Base-by-base conservation (phyloP, 2,113 vertebrate genomes). In the Leptocoma aspasia region DNA sequence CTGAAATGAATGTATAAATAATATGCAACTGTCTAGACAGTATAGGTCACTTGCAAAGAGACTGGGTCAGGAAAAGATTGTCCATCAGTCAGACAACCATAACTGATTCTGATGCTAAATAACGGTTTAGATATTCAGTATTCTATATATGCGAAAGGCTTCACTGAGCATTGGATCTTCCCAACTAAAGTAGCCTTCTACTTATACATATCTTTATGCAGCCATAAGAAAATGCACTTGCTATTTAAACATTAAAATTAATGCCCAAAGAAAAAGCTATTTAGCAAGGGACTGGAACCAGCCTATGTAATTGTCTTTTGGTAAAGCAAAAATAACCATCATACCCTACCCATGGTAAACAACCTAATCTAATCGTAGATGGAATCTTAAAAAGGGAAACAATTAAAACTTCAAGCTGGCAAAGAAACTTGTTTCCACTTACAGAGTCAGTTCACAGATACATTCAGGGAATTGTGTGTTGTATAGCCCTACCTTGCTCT, bases 41-140 rank as follows among this genome's bases (percentile, higher is more conserved):
- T 98, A 98, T 98, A 99, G 99, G 99, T 99, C 99, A 98, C 98
- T 98, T 98, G 98, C 98, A 98, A 98, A 98, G 98, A 99, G 98
- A 98, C 98, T 95, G 95, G 99, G 99, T 99, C 98, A 99, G 98
- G 98, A 97, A 98, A 98, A 99, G 99, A 99, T 99, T 99, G 99
- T 99, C 99, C 99, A 99, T 99, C 99, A 99, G 99, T 98, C 99
- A 99, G 99, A 99, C 99, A 99, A 99, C 98, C 99, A 99, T 99
- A 99, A 99, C 99, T 99, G 99, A 99, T 99, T 99, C 99, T 98
- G 99, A 99, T 99, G 98, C 99, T 99, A 99, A 99, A 99, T 99
- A 99, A 98, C 98, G 98, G 98, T 98, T 98, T 98, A 98, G 98
- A 99, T 99, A 99, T 99, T 99, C 99, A 99, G 98, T 98, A 98